Percentiles rank a stretch among this genome's conserved stretches.
Conservation (phyloP, 2,797 vertebrate genomes). For the Clarias platycephalus region DNA sequence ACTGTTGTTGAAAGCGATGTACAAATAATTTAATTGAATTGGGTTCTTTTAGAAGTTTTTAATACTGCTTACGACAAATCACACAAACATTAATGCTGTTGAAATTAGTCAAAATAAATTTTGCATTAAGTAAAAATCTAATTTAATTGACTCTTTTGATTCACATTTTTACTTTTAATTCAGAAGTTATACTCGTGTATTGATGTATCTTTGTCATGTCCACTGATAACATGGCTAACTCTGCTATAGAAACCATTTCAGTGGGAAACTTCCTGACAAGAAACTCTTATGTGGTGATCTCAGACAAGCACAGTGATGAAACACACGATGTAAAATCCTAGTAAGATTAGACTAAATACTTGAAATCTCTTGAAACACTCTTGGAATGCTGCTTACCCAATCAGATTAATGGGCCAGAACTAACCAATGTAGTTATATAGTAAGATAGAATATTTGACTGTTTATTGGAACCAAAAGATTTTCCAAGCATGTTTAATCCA, state of each 20-base stretch:
- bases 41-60: too few relatives aligned
- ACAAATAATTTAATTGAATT: too few relatives aligned
- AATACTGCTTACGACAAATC: too few relatives aligned
- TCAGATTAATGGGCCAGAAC: neutral
- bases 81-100: too few relatives aligned
- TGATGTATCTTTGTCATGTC: neutral
- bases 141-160: too few relatives aligned
- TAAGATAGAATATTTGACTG: neutral
- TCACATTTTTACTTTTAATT: too few relatives aligned
- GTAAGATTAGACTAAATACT: neutral
- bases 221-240: neutral
- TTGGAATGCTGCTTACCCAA: neutral
- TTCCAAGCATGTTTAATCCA: neutral
- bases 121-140: too few relatives aligned
- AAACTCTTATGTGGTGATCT: neutral
- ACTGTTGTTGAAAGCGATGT: too few relatives aligned
- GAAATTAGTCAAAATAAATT: too few relatives aligned
- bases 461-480: neutral
- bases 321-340: neutral
- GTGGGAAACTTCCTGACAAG: neutral
- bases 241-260: neutral
- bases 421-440: neutral
- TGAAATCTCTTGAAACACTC: neutral
- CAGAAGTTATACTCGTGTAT: too few relatives aligned
- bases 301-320: neutral